Base-by-base conservation (phyloP, 2,797 vertebrate species). In the Champsocephalus esox region DNA sequence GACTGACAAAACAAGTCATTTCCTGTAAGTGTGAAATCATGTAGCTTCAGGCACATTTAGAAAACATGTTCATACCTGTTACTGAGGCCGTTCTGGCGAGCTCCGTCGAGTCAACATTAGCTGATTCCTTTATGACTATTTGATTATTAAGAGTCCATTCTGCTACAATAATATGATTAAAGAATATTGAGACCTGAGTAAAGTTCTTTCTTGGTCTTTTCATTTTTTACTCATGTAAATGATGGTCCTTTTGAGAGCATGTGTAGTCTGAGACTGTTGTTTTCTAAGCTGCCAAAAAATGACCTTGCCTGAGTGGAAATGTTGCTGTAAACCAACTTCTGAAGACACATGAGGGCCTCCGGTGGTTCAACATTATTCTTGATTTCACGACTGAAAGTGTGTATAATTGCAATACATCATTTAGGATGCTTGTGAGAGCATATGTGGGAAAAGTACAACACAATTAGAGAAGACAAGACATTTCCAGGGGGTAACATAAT, bases 1-100 rank as follows among this genome's bases (percentile, higher is more conserved):
- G 64, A 28, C 17, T 49, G 32, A 45, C 48, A 48, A 44, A 69
- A 71, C 45, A 19, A 57, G 21, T 7, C n/a, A 51, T 34, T 66
- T 19, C 44, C 58, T 45, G 61, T 66, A 34, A 46, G 56, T 44
- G 38, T 38, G 16, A 38, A 13, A 43, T 50, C 19, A 51, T 45
- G 3, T 58, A 46, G 45, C 52, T 32, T 44, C 65, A 52, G 43
- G 17, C 16, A 66, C 60, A 58, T 7, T 66, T 14, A 19, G 34
- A 24, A 49, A 48, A 75, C 34, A 49, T 51, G 21, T 43, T 32
- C 9, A 59, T n/a, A 48, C 17, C n/a, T 58, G 16, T 17, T 19
- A 41, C 24, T 51, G 19, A 41, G 12, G 16, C 13, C 2, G 11
- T 60, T 67, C 28, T 12, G 34, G 17, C 56, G 7, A 70, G 17